Base-by-base conservation (phyloP, 2,888 invertebrate species). In the Pogonocherus hispidulus region DNA sequence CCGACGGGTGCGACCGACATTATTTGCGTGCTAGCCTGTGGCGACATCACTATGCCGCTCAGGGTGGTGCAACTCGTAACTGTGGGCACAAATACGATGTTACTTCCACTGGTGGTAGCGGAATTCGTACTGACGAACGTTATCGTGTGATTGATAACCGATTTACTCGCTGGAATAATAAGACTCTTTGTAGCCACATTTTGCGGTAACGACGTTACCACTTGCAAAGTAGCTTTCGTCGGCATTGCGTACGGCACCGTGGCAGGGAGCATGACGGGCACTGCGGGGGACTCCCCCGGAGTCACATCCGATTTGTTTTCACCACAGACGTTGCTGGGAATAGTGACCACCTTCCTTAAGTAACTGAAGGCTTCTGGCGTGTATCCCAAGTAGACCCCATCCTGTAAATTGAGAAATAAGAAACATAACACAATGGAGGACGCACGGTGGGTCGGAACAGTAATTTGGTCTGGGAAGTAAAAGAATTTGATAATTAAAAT, bases 301-400 rank as follows among this genome's bases (percentile, higher is more conserved):
- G 37, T n/a, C n/a, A 5, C 4, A 6, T 41, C 55, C 6, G 11
- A 3, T 22, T 55, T 55, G 27, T 52, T 52, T 3, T 52, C 52
- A 3, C 5, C 14, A 8, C 14, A 18, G 2, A 52, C 6, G 8
- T 32, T 52, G 32, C 19, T 64, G 4, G 67, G 69, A 3, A 78
- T 35, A 47, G 67, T 67, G 18, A 51, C 69, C 11, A 77, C 64
- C 47, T 71, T 71, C 8, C 69, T 63, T 46, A 79, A 65, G 4
- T 19, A 14, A 5, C 66, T 57, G 63, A 77, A 78, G 1, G 80
- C 80, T 52, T 76, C 74, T 0, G 72, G 59, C 4, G 69, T 67
- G 67, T 75, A 80, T 18, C 76, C 74, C 27, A 76, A 27, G 9
- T 57, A 46, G n/a, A 47, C 23, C 3, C 41, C 32, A 8, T 64